Base-by-base conservation (phyloP, 2,113 vertebrate species). In the Zapus hudsonius region DNA sequence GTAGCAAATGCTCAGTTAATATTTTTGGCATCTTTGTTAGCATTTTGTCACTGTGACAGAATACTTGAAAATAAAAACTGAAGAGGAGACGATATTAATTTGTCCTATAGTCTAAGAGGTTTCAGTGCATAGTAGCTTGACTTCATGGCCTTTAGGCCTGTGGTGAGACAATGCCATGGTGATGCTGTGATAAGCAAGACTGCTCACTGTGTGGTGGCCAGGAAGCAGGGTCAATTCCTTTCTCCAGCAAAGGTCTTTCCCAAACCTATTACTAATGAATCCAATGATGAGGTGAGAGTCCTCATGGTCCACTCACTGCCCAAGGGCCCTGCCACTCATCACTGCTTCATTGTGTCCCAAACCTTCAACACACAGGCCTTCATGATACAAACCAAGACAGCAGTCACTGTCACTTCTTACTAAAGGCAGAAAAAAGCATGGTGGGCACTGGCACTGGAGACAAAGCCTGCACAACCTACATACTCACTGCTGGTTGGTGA, bases 401-500 rank as follows among this genome's bases (percentile, higher is more conserved):
- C 10, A 44, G 38, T 16, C 55, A 29, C 23, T 10, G 1, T 33
- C 13, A 3, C 72, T 83, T 92, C n/a, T 63, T 63, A 25, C 25
- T 42, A 23, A 70, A 17, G n/a, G 81, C 5, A 29, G 19, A 5
- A 64, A 36, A 15, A 25, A 44, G 27, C 12, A 25, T 11, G 23
- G 25, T n/a, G 6, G 69, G 19, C 15, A 20, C 5, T 19, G 75
- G 44, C 9, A 25, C 25, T 29, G 42, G 5, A 2, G 2, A 52
- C 3, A 6, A 11, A 66, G 33, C 2, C n/a, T 25, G 6, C 7
- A 55, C 38, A 67, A 5, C 5, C 13, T 64, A 33, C 23, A 0
- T 3, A 5, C 1, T 29, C 8, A 0, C 17, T 2, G 5, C 13
- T 27, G 4, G 7, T 1, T 52, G 47, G 47, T 12, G n/a, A 1